These are phyloP conservation scores for Leptinotarsa texana DNA, from an alignment of 1,140 invertebrate genomes.

Conservation along the genomic window DNA sequence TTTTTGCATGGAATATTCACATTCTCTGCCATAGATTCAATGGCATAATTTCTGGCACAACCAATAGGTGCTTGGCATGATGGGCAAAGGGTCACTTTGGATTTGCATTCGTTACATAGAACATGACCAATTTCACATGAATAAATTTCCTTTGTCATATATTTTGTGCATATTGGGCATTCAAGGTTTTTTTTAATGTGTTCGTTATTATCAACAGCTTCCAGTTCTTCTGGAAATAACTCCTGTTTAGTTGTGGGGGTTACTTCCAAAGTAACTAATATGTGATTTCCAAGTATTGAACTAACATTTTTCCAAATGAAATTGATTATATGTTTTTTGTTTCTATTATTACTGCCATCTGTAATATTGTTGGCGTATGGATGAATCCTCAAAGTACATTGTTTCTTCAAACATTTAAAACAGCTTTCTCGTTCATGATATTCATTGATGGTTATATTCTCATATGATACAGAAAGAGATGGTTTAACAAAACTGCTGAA, in stretches of 20 bases:
- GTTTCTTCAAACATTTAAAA: too few species aligned
- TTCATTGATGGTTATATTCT: too few species aligned
- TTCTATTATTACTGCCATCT: not conserved
- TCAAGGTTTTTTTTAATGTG: not conserved
- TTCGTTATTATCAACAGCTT: not conserved
- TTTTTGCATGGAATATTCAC: not conserved
- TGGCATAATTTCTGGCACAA: not conserved
- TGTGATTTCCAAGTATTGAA: not conserved
- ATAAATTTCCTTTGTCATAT: not conserved
- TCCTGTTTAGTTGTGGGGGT: not conserved
- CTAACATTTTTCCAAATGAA: not conserved
- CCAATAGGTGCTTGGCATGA: not conserved
- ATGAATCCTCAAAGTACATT: too few species aligned
- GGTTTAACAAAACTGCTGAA: too few species aligned
- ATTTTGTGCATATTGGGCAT: not conserved
- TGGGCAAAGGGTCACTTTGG: not conserved
- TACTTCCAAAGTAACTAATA: not conserved
- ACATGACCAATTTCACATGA: not conserved
- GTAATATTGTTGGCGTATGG: not conserved
- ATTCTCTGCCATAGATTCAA: not conserved
- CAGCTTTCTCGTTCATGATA: too few species aligned
- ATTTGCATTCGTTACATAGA: not conserved
- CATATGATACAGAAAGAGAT: too few species aligned
- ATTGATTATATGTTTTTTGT: not conserved
- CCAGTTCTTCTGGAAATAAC: not conserved